Evolutionary conservation across 1,140 invertebrate genomes (phyloP).

Genomic region (Drosophila kanapiae): DNA sequence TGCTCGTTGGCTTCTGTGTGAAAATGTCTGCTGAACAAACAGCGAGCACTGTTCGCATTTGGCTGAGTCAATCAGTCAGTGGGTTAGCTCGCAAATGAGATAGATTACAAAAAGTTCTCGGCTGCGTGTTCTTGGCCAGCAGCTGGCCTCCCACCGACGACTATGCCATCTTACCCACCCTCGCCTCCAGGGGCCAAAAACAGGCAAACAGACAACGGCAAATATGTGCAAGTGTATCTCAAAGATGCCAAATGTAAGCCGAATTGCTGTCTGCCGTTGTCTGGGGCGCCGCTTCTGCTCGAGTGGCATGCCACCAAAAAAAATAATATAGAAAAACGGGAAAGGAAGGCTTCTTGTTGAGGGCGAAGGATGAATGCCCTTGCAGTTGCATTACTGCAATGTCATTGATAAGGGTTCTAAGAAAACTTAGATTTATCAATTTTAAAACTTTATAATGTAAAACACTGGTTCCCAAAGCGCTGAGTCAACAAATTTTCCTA

Average conservation of each 20-base stretch:
- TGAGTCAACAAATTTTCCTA: too few species aligned
- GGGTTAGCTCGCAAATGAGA: constrained; percentile 30
- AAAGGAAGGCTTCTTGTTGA: neutral
- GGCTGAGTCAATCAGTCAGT: constrained; percentile 21
- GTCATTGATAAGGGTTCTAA: neutral
- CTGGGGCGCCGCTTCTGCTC: constrained; percentile 55
- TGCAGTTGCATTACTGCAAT: neutral
- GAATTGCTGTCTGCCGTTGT: constrained; percentile 53
- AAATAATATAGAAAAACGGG: neutral
- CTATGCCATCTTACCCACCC: neutral
- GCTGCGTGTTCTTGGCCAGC: constrained; percentile 40
- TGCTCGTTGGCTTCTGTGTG: constrained; percentile 74
- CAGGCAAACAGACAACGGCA: constrained; percentile 23
- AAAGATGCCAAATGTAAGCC: constrained; percentile 70
- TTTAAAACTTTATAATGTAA: too few species aligned
- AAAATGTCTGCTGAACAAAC: constrained; percentile 66
- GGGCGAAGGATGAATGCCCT: neutral
- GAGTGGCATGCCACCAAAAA: constrained; percentile 62
- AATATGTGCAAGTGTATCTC: constrained; percentile 45
- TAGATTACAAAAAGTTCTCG: constrained; percentile 55
- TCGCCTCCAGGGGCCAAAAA: neutral
- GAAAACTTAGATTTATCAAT: neutral
- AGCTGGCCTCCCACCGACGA: neutral
- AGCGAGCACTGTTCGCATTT: constrained; percentile 37
- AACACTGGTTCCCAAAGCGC: too few species aligned